phyloP scores from a whole-genome alignment of 2,113 vertebrate species.

The Terrapene triunguis region DNA sequence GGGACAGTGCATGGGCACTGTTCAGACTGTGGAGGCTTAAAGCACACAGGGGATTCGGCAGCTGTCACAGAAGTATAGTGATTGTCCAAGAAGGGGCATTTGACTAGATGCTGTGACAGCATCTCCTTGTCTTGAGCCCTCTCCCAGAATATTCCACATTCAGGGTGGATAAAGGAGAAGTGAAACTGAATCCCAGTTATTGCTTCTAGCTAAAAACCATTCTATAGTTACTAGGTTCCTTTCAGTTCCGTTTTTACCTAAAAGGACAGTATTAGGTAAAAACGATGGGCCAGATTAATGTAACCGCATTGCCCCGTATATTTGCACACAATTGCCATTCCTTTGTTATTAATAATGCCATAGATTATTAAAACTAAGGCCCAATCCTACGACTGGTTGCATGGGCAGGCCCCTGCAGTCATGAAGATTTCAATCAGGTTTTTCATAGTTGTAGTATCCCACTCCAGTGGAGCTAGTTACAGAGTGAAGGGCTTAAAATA shows the following conservation, averaged over 20 bases:
- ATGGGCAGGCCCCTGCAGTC: not conserved
- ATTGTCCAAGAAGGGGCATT: not conserved
- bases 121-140: not conserved
- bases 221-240: not conserved
- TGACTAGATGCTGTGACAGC: not conserved
- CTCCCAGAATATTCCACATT: rapidly evolving
- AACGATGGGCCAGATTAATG: not conserved
- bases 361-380: not conserved
- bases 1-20: not conserved
- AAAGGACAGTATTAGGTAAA: rapidly evolving
- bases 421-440: not conserved
- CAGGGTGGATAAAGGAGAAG: not conserved
- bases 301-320: not conserved
- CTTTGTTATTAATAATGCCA: not conserved
- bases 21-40: not conserved
- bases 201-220: not conserved
- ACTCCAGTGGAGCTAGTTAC: not conserved
- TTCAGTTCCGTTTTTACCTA: not conserved
- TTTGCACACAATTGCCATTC: not conserved
- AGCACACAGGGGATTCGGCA: not conserved
- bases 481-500: not conserved
- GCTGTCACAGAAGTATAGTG: not conserved
- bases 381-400: not conserved
- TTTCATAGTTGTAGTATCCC: not conserved
- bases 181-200: not conserved